Evolutionary conservation across 2,888 invertebrate species (phyloP), one percentile per base, ranked within the genome.

Genomic region (Drosophila dives): DNA sequence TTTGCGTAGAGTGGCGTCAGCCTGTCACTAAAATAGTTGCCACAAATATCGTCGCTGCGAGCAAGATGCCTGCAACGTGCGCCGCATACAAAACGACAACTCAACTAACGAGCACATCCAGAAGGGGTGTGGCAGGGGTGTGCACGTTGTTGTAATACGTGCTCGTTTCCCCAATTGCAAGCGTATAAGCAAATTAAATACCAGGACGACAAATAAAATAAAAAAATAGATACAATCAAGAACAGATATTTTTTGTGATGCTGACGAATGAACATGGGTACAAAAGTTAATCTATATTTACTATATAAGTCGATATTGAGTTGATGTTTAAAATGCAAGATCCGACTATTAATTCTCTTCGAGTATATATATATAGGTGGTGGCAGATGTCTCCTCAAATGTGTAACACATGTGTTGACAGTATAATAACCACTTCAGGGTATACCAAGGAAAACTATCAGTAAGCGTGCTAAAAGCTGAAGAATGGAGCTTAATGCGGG

Each of bases 11-110:
- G 48, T 36, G 85, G 69, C 83, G 77, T 72, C 67, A 56, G 71
- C 56, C 74, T 82, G 88, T 69, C 88, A 68, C 69, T 38, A 40
- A 88, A 85, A 85, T 90, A 85, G 89, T 88, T 86, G 76, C 36
- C 77, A 58, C 58, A 64, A 73, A 81, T 77, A 34, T 34, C 23
- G 17, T 34, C 34, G 34, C 53, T 23, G 64, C 64, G 71, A 59
- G 53, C 54, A 72, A 60, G 49, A 72, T 65, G 48, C 63, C 23
- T n/a, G 59, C 80, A 72, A 84, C 84, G 84, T 85, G 87, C 50
- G 32, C 33, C 63, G 87, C 74, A 87, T 75, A 48, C 54, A 40
- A 84, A 82, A 56, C 53, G 55, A 8, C 38, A 38, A 38, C 64
- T 48, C 51, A 59, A 50, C 71, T 59, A 71, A 77, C 64, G 64